Percentiles rank a stretch among this genome's conserved stretches.
Evolutionary conservation across 1,140 invertebrate species (phyloP).

Genomic region (Cardiocondyla obscurior): DNA sequence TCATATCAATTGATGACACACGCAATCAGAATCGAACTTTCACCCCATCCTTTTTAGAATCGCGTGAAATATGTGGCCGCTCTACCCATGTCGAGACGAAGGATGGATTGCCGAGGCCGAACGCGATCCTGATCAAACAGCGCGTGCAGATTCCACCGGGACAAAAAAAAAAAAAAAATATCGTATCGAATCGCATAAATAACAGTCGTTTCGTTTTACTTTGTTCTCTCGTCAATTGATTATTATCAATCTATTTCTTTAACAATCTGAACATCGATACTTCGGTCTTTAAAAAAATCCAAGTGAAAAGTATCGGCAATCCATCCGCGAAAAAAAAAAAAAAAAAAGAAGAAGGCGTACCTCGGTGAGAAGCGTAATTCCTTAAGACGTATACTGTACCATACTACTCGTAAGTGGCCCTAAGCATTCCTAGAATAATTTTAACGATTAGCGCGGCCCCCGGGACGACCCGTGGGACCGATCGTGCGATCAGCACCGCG

Average conservation of each 20-base stretch:
- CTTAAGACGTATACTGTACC: constrained; percentile 81
- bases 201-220: not conserved
- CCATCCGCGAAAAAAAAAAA: constrained; percentile 25
- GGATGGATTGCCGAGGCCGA: constrained; percentile 52
- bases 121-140: not conserved
- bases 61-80: constrained; percentile 56
- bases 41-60: constrained; percentile 38
- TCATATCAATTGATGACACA: constrained; percentile 63
- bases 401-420: constrained; percentile 77
- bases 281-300: not conserved
- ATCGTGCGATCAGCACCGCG: constrained; percentile 55
- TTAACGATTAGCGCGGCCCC: constrained; percentile 68
- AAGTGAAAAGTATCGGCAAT: constrained; percentile 51
- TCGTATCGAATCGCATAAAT: not conserved
- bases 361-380: constrained; percentile 77
- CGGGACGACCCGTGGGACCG: constrained; percentile 35
- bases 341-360: constrained; percentile 63
- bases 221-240: no score
- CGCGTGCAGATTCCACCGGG: not conserved
- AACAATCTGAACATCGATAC: not conserved
- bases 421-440: constrained; percentile 78
- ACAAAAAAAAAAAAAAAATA: not conserved
- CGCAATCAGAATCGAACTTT: constrained; percentile 48
- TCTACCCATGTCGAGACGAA: constrained; percentile 55
- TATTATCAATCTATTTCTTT: not conserved